These are phyloP conservation scores for Orchesellides sinensis DNA, from an alignment of 2,888 invertebrate species.

Conservation along the genomic window DNA sequence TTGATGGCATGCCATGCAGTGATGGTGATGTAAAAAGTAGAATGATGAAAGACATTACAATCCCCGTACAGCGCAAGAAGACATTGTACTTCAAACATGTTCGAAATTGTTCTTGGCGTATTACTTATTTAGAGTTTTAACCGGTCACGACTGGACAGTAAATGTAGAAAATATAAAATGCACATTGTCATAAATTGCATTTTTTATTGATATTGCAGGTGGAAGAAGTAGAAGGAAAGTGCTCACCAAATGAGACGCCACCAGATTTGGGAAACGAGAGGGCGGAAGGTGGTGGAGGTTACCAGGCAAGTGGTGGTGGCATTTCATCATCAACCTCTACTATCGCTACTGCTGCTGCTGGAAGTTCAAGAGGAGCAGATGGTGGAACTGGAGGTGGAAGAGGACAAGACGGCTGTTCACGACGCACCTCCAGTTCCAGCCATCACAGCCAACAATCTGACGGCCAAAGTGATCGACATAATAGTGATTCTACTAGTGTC, in stretches of 20 bases:
- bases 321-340: slow-evolving; percentile 44
- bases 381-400: slow-evolving; percentile 57
- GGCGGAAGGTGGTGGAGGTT: slow-evolving; percentile 67
- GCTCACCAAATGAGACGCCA: slow-evolving; percentile 74
- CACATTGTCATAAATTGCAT: too few relatives aligned
- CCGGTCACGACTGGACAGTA: too few relatives aligned
- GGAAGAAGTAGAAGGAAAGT: slow-evolving; percentile 76
- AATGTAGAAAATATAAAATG: neutral
- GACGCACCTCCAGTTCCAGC: slow-evolving; percentile 73
- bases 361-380: slow-evolving; percentile 45
- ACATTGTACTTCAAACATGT: too few relatives aligned
- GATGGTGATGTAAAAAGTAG: too few relatives aligned
- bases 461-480: slow-evolving; percentile 66
- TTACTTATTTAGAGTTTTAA: too few relatives aligned
- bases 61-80: too few relatives aligned
- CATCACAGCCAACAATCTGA: slow-evolving; percentile 70
- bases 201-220: too few relatives aligned
- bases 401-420: slow-evolving; percentile 59
- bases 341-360: slow-evolving; percentile 54
- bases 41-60: too few relatives aligned
- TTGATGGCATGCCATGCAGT: neutral
- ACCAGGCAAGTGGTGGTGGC: slow-evolving; percentile 60
- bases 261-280: slow-evolving; percentile 70
- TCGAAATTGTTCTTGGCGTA: too few relatives aligned
- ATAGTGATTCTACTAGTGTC: slow-evolving; percentile 72